Percentiles rank a stretch among this genome's conserved stretches.
Evolutionary conservation across 2,797 vertebrate species (phyloP).

Genomic region (Lepilemur ruficaudatus): DNA sequence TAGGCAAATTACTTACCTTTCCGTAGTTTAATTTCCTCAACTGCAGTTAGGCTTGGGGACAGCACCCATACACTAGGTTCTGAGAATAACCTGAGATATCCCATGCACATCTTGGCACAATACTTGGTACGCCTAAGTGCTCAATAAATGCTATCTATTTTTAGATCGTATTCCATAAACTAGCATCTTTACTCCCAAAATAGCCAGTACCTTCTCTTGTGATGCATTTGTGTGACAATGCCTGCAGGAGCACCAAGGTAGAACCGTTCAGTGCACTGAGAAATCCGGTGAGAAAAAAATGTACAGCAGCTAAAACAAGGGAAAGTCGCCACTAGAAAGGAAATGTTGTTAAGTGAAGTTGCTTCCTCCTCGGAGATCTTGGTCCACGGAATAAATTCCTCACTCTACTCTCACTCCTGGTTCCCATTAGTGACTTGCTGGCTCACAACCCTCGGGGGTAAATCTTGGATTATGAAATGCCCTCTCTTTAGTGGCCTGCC

Average conservation of each 20-base stretch:
- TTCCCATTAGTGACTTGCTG: neutral
- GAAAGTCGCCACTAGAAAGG: neutral
- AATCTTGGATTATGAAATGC: slow-evolving; percentile 15
- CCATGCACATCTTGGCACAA: neutral
- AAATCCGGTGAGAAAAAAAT: neutral
- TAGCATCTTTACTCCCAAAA: neutral
- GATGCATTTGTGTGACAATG: neutral
- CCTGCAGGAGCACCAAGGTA: neutral
- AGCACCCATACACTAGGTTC: neutral
- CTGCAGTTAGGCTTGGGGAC: neutral
- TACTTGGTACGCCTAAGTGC: neutral
- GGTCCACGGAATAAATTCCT: neutral
- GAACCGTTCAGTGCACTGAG: neutral
- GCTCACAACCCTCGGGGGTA: neutral
- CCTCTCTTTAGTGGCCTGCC: slow-evolving; percentile 56
- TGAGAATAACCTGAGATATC: neutral
- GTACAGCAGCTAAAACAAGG: neutral
- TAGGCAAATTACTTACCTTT: neutral
- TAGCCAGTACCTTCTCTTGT: neutral
- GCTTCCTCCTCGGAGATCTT: neutral
- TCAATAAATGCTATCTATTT: neutral
- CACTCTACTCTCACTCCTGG: neutral
- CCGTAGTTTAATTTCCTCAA: neutral
- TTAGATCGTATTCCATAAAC: neutral
- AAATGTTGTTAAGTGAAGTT: neutral